Percentiles rank a stretch among this genome's conserved stretches.
These are phyloP conservation scores for Rhogogaster chlorosoma DNA, from an alignment of 2,888 invertebrate species.

Conservation along the genomic window DNA sequence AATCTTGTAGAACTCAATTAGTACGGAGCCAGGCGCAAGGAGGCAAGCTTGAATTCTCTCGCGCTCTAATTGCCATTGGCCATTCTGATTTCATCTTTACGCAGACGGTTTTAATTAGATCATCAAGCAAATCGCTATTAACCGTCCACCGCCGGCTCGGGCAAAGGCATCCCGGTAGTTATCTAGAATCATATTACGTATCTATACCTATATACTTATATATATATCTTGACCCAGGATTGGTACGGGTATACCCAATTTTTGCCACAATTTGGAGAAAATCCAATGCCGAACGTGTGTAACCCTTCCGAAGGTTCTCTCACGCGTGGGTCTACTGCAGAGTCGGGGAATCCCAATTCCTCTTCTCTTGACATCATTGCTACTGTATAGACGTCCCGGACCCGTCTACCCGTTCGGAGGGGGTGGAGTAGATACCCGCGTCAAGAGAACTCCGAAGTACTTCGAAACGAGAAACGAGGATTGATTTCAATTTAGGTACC, in stretches of 20 bases:
- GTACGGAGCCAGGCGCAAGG: constrained; percentile 4
- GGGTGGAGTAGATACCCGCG: not conserved
- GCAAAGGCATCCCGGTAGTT: constrained; percentile 5
- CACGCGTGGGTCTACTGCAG: not conserved
- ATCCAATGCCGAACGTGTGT: not conserved
- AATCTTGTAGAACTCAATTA: constrained; percentile 48
- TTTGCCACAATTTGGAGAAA: not conserved
- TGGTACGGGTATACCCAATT: not conserved
- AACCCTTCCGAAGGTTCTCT: constrained; percentile 3
- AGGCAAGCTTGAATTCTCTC: constrained; percentile 30
- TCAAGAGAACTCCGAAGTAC: constrained; percentile 44
- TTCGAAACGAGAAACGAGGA: constrained; percentile 24
- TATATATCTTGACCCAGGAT: not conserved
- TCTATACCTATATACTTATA: constrained; percentile 7
- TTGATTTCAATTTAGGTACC: constrained; percentile 42
- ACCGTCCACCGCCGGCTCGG: not conserved
- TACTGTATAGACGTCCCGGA: constrained; percentile 6
- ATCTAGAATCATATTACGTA: not conserved
- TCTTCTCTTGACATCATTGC: constrained; percentile 29
- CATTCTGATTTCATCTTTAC: constrained; percentile 43
- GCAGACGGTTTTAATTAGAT: constrained; percentile 47
- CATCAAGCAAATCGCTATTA: constrained; percentile 34
- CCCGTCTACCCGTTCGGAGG: not conserved
- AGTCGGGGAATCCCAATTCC: constrained; percentile 26
- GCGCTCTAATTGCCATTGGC: constrained; percentile 38